phyloP scores from a whole-genome alignment of 92 coral and sea anemone species.

The Phenganax subtilis region DNA sequence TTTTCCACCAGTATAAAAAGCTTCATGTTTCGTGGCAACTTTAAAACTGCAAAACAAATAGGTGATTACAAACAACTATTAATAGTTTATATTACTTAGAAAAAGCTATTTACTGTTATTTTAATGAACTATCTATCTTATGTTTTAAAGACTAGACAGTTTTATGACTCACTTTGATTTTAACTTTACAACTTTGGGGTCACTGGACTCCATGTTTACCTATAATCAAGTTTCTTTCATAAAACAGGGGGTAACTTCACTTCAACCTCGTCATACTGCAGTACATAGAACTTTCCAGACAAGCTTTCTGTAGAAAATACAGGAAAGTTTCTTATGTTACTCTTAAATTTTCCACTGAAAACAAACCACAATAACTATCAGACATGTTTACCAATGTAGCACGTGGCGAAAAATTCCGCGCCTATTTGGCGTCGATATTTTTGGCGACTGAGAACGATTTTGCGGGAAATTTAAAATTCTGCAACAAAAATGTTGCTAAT shows the following conservation, averaged over 20 bases:
- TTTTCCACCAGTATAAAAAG: constrained; percentile 96
- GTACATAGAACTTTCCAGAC: background rate
- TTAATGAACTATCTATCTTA: too few relatives aligned
- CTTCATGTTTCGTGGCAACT: constrained; percentile 72
- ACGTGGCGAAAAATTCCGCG: background rate
- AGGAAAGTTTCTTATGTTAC: background rate
- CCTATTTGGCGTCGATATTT: background rate
- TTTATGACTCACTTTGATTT: constrained; percentile 7
- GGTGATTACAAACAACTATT: background rate
- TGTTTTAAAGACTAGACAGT: background rate
- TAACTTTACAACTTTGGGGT: background rate
- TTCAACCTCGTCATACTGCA: background rate
- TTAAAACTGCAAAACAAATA: constrained; percentile 54
- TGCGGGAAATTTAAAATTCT: too few relatives aligned
- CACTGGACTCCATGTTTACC: background rate
- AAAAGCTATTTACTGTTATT: background rate
- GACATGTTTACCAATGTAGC: background rate
- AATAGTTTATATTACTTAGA: background rate
- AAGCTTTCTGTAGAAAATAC: background rate
- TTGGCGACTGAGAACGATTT: background rate
- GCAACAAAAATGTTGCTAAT: too few relatives aligned
- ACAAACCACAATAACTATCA: background rate
- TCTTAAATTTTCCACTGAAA: background rate
- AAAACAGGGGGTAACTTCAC: background rate
- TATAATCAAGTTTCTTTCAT: background rate